Conservation (phyloP, 2,888 invertebrate species). For the Tuberolachnus salignus region DNA sequence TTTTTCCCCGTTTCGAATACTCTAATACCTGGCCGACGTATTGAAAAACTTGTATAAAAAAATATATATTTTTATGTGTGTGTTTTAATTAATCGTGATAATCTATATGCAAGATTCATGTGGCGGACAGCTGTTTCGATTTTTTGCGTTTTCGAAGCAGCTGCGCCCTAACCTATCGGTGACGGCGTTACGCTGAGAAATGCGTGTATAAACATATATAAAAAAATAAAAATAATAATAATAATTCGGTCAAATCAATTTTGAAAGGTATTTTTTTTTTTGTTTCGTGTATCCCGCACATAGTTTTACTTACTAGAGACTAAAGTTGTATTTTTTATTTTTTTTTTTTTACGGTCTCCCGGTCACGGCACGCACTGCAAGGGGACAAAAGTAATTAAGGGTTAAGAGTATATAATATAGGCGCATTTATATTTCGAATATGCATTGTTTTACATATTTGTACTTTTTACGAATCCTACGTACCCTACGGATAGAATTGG, state of each 20-base stretch:
- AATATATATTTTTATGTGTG: background rate
- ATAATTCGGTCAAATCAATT: slow-evolving; percentile 41
- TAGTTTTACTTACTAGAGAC: background rate
- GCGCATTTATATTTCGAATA: too few species aligned
- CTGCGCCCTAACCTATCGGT: slow-evolving; percentile 15
- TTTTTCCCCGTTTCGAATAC: background rate
- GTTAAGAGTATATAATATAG: too few species aligned
- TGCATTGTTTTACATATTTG: too few species aligned
- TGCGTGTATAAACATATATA: background rate
- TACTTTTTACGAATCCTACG: too few species aligned
- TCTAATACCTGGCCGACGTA: background rate
- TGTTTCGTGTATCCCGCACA: background rate
- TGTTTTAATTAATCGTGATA: slow-evolving; percentile 52
- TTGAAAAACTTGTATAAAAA: slow-evolving; percentile 1
- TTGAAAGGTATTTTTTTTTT: background rate
- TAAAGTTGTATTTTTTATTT: too few species aligned
- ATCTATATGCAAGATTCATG: slow-evolving; percentile 43
- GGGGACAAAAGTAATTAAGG: background rate
- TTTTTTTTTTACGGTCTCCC: background rate
- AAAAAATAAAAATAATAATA: background rate
- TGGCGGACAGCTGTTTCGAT: slow-evolving; percentile 46
- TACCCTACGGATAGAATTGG: too few species aligned
- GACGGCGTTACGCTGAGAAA: slow-evolving; percentile 11
- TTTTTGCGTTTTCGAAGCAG: slow-evolving; percentile 51
- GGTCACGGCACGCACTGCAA: background rate